Evolutionary conservation across 2,113 vertebrate genomes (phyloP).

Genomic region (Ariopsis seemanni): DNA sequence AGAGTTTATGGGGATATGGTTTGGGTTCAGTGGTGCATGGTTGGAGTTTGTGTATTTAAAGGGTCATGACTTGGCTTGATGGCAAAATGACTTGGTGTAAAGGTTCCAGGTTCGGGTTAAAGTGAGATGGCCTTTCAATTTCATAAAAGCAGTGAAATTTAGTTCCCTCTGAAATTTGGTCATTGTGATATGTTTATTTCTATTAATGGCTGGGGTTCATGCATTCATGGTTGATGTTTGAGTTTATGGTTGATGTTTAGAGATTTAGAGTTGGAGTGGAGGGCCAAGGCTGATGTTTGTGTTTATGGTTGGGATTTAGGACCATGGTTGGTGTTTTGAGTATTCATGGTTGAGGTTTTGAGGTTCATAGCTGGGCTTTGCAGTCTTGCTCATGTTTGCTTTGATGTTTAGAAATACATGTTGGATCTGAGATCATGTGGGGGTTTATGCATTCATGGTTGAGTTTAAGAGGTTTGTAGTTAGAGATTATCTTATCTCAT

Average conservation of each 20-base stretch:
- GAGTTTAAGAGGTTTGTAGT: neutral
- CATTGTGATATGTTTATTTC: no score
- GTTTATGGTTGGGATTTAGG: neutral
- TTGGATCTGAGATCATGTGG: neutral
- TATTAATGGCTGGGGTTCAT: neutral
- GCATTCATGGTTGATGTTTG: neutral
- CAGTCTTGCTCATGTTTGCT: neutral
- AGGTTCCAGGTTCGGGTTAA: neutral
- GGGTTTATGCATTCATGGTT: neutral
- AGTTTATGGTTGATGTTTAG: neutral
- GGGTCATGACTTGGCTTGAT: neutral
- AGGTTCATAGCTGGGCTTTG: neutral
- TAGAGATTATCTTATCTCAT: no score
- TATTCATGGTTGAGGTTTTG: neutral
- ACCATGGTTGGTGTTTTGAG: neutral
- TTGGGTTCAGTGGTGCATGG: neutral
- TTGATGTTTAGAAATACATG: neutral
- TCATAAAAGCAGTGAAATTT: no score
- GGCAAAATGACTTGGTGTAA: neutral
- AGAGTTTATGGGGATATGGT: neutral
- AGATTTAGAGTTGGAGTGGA: neutral
- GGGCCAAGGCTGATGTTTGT: neutral
- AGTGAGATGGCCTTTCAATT: no score
- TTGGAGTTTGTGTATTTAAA: neutral
- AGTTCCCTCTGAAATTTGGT: no score